Evolutionary conservation across 2,888 invertebrate genomes (phyloP), one percentile per base, ranked within the genome.

Genomic region (Nomada fabriciana): DNA sequence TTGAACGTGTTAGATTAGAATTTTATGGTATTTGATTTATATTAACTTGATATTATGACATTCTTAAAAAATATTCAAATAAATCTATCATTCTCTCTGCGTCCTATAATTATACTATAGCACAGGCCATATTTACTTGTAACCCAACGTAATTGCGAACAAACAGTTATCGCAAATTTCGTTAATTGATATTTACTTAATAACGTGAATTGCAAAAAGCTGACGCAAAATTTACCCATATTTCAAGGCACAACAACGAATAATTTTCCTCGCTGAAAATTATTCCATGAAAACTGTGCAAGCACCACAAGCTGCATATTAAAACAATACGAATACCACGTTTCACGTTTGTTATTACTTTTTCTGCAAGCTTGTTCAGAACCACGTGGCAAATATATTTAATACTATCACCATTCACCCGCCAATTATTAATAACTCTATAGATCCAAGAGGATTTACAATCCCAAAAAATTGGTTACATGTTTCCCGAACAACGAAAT

Each of bases 301-400:
- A 13, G 23, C 11, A 10, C 23, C 23, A 13, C 13, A n/a, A 55
- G 11, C 23, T 23, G 13, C 2, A 55, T 0, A 55, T 55, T 55
- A 55, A 23, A 55, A 23, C 20, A 55, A 4, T 23, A 11, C 55
- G 2, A 55, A 10, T 11, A 13, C 23, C 1, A 13, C 25, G 23
- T 11, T 36, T 20, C 36, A n/a, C 11, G n/a, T 53, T 53, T 53
- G 18, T 65, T 65, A 53, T 67, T 53, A 53, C 15, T 50, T 50
- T 18, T 25, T 50, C 10, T 15, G 18, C 55, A 55, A 23, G 55
- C 4, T 55, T 1, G 23, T 20, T n/a, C 53, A 11, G 53, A 4
- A 10, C 23, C 9, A 20, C 53, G 53, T 18, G 20, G 10, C 36
- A 53, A 53, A 53, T 20, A 53, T 20, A 53, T 20, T 53, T 23